Evolutionary conservation across 2,888 invertebrate genomes (phyloP).

Genomic region (Nomada ferruginata): DNA sequence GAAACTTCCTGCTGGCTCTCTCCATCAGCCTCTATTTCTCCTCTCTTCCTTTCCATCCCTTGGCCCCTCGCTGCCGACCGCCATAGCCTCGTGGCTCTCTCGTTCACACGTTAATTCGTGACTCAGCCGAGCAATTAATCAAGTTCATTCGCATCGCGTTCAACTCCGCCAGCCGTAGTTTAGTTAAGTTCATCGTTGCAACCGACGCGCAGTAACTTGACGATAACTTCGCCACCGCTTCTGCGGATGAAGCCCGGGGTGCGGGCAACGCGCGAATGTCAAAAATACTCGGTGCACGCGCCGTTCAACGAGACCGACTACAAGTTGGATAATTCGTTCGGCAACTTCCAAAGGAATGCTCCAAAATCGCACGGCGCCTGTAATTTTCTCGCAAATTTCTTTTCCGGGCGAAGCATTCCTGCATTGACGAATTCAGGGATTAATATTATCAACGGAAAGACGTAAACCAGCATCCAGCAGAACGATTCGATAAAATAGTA

Average conservation of each 20-base stretch:
- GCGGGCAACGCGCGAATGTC: neutral
- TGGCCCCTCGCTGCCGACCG: slow-evolving; percentile 34
- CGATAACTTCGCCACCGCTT: slow-evolving; percentile 29
- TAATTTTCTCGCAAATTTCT: neutral
- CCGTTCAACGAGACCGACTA: neutral
- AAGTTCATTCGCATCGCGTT: slow-evolving; percentile 73
- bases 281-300: slow-evolving; percentile 11
- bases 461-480: too few species aligned
- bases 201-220: slow-evolving; percentile 41
- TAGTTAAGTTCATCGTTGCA: slow-evolving; percentile 60
- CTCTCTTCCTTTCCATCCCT: neutral
- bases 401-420: neutral
- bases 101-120: slow-evolving; percentile 73
- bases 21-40: slow-evolving; percentile 20
- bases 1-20: slow-evolving; percentile 57
- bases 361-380: too few species aligned
- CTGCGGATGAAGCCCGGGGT: slow-evolving; percentile 1
- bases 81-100: slow-evolving; percentile 39
- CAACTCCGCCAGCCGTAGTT: slow-evolving; percentile 57
- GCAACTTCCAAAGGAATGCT: neutral
- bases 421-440: too few species aligned
- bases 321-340: neutral
- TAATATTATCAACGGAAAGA: neutral
- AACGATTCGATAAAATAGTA: neutral
- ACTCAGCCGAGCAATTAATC: slow-evolving; percentile 78